Percentiles rank a stretch among this genome's conserved stretches.
These are phyloP conservation scores for Andrena hattorfiana DNA, from an alignment of 2,888 invertebrate species.

Conservation along the genomic window DNA sequence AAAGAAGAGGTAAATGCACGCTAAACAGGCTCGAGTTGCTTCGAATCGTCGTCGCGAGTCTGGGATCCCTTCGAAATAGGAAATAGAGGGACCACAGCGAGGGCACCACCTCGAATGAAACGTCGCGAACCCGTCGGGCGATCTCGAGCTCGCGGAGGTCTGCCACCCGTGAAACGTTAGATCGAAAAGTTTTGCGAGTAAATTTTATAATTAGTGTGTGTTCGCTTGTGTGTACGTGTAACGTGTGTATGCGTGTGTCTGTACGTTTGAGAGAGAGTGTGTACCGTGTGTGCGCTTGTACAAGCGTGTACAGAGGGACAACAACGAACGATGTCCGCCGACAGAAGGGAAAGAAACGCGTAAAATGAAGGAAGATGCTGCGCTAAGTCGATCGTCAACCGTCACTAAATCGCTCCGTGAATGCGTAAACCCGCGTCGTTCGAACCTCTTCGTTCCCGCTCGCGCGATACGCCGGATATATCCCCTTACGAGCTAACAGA, in stretches of 20 bases:
- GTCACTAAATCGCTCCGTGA: constrained; percentile 17
- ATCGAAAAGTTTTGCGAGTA: constrained; percentile 49
- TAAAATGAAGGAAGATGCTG: constrained; percentile 67
- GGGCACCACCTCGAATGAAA: not conserved
- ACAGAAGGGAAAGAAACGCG: constrained; percentile 64
- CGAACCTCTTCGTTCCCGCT: constrained; percentile 33
- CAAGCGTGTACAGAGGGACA: constrained; percentile 66
- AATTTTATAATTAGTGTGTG: constrained; percentile 12
- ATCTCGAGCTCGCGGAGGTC: constrained; percentile 45
- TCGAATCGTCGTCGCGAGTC: constrained; percentile 35
- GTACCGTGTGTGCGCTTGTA: constrained; percentile 43
- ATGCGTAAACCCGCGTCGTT: not conserved
- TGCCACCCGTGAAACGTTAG: constrained; percentile 39
- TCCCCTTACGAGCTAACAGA: constrained; percentile 73
- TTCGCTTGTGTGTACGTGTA: not conserved
- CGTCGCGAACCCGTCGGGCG: not conserved
- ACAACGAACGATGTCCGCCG: constrained; percentile 65
- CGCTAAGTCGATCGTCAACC: constrained; percentile 56
- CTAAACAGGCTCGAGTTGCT: constrained; percentile 37
- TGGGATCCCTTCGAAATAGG: constrained; percentile 3
- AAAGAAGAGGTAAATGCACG: constrained; percentile 37
- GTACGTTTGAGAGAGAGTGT: constrained; percentile 37
- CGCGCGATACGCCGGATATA: constrained; percentile 40
- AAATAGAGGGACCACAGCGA: not conserved
- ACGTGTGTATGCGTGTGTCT: constrained; percentile 6